Evolutionary conservation across 2,888 invertebrate genomes (phyloP), one percentile per base, ranked within the genome.

Genomic region (Leucophenga montana): DNA sequence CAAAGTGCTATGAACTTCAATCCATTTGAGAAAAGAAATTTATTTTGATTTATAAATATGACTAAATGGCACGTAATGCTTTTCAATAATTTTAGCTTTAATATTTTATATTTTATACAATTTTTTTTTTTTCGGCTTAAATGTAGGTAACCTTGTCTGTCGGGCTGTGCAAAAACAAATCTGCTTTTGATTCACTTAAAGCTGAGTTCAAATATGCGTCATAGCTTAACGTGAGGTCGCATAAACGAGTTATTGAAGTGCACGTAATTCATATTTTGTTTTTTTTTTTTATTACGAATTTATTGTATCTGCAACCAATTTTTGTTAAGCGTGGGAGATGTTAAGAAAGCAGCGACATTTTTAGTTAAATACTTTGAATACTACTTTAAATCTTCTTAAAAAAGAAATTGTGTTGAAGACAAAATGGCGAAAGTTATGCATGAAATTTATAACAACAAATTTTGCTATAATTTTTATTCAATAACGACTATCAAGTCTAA

Each of bases 61-160:
- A 64, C 44, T 48, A n/a, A 46, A 22, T 64, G 62, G 31, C 62
- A 64, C 62, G 62, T 46, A 64, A 48, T 46, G 22, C 48, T 59
- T n/a, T 56, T 8, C 22, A 27, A 27, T 5, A 39, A n/a, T 18
- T 50, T 50, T n/a, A 4, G 50, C 16, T n/a, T 59, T 59, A 31
- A 16, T 39, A 39, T 39, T 59, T 39, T 59, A n/a, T 59, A 33
- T 27, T 13, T n/a, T 57, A 57, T 31, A 59, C 14, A 9, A 9
- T 9, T 33, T 33, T 46, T 46, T 46, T 64, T 46, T 48, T 22
- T 14, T 64, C 18, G 20, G n/a, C 50, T 64, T 46, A 39, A 64
- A 48, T 46, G 31, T 46, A n/a, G 46, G 62, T 64, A 64, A 64
- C 62, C 62, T 64, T 64, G 46, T 64, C 22, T 64, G 46, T 64